These are phyloP conservation scores for Chiloscyllium plagiosum DNA, from an alignment of 2,113 vertebrate genomes.

Conservation along the genomic window DNA sequence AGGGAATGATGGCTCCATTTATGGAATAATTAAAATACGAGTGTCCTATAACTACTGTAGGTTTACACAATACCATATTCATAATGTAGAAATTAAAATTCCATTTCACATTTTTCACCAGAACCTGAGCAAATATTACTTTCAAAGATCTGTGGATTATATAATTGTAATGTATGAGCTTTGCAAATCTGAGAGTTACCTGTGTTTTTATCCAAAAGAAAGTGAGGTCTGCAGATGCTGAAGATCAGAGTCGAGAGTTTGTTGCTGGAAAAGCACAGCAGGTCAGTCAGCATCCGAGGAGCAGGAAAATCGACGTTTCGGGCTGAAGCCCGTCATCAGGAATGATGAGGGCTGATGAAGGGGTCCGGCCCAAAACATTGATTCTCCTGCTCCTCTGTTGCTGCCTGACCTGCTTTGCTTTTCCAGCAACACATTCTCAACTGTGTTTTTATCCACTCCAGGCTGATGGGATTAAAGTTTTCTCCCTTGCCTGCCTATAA, in stretches of 20 bases:
- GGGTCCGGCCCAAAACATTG: too few relatives aligned
- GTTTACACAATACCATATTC: background rate
- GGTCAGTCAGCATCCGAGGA: too few relatives aligned
- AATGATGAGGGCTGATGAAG: too few relatives aligned
- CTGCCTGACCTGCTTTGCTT: too few relatives aligned
- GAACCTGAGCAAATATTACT: background rate
- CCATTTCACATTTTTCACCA: background rate
- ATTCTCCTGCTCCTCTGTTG: too few relatives aligned
- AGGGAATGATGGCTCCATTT: background rate
- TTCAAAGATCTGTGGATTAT: background rate
- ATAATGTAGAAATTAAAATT: background rate
- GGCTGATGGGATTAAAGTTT: background rate
- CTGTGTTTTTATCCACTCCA: too few relatives aligned
- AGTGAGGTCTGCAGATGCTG: too few relatives aligned
- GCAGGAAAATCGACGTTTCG: too few relatives aligned
- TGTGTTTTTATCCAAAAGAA: background rate
- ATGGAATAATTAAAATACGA: background rate
- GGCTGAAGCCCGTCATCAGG: too few relatives aligned
- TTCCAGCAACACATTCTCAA: too few relatives aligned
- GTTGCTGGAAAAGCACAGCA: too few relatives aligned
- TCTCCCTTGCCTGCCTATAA: background rate
- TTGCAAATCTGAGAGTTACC: background rate
- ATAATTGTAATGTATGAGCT: background rate
- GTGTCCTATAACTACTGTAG: background rate
- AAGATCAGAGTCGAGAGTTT: too few relatives aligned